Conservation (phyloP, 2,113 vertebrate genomes). For the Oenanthe melanoleuca region DNA sequence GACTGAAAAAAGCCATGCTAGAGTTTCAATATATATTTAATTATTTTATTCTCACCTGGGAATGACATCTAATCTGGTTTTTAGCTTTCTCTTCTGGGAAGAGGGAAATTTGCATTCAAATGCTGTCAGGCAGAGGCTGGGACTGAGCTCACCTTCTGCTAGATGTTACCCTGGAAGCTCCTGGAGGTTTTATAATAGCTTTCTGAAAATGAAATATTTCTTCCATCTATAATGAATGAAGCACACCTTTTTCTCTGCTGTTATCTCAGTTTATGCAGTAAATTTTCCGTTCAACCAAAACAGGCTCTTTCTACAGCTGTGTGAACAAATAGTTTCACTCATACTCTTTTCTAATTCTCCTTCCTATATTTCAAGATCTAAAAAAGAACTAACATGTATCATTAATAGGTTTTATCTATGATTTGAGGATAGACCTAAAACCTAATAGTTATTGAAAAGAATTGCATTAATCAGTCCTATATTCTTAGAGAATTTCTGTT, state of each 20-base stretch:
- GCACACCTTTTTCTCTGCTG: not conserved
- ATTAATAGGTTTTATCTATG: not conserved
- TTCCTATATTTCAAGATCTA: not conserved
- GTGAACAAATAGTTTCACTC: not conserved
- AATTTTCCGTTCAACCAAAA: not conserved
- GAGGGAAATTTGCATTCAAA: accelerated
- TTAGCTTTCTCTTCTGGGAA: not conserved
- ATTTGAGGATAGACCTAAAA: not conserved
- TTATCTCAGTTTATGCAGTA: not conserved
- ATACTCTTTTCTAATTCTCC: not conserved
- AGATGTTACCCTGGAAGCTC: not conserved
- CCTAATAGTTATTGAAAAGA: not conserved
- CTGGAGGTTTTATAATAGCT: not conserved
- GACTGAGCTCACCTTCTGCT: not conserved
- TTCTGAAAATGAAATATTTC: not conserved
- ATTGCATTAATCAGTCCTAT: not conserved
- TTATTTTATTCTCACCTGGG: not conserved
- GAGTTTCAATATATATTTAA: not conserved
- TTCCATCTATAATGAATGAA: not conserved
- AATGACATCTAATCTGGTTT: not conserved
- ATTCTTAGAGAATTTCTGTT: not conserved
- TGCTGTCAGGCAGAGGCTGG: not conserved
- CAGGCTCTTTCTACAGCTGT: not conserved
- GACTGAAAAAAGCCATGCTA: not conserved
- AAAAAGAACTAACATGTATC: not conserved